Evolutionary conservation across 2,888 invertebrate genomes (phyloP), one percentile per base, ranked within the genome.

Genomic region (Orthosia gracilis): DNA sequence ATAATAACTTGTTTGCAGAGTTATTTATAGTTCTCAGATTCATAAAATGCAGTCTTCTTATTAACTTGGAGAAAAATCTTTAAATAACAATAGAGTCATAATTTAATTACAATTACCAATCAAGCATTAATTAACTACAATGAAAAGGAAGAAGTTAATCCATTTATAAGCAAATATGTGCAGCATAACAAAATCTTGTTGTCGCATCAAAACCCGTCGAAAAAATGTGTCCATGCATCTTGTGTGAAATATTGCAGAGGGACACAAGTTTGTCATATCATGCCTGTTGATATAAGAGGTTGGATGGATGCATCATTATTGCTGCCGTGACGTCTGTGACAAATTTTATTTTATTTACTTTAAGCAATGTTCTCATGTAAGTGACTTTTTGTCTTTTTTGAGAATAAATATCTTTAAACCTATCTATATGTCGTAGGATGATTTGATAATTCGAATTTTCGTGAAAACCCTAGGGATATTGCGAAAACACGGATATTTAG

Each of bases 21-120:
- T 45, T 40, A 52, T 26, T 18, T 11, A 2, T 66, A 31, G 17
- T 23, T 59, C 52, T 17, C 47, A 54, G 7, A 40, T 13, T 50
- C 7, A 57, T 40, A 49, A 40, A n/a, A 49, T 47, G 61, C 3
- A 9, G 31, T 62, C 9, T 21, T 21, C 21, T 12, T 17, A 18
- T 13, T 2, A 57, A 17, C 50, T 78, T 52, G 50, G 31, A 55
- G 17, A 61, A 58, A 77, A 45, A 58, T 58, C 21, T 59, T 59
- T 70, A 26, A 21, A 5, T 63, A 70, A 21, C 26, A 59, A 64
- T 61, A 23, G 18, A 50, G 15, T 26, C 17, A 31, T 47, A 50
- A 55, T 5, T 45, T 45, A 50, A 59, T 50, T 62, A 59, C 2
- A 63, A 71, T 45, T 15, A n/a, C 21, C 13, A 45, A 18, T 45